Conservation (phyloP, 2,797 vertebrate genomes). For the Neosalanx taihuensis region DNA sequence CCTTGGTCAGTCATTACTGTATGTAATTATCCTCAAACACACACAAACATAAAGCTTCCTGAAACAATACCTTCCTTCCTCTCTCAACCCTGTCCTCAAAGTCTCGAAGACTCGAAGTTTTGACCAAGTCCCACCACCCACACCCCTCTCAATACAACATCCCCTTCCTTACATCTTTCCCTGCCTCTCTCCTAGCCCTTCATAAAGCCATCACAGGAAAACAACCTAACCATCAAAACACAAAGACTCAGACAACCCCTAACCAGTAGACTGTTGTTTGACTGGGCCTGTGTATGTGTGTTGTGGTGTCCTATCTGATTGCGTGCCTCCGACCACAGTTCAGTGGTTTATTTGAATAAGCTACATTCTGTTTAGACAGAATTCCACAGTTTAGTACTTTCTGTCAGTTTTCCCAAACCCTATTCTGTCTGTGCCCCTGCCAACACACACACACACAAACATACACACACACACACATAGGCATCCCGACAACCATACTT, state of each 20-base stretch:
- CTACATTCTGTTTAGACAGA: slow-evolving; percentile 56
- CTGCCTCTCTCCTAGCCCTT: slow-evolving; percentile 10
- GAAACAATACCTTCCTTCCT: background rate
- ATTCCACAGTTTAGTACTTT: slow-evolving; percentile 55
- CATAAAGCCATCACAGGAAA: slow-evolving; percentile 23
- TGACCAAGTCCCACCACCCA: slow-evolving; percentile 18
- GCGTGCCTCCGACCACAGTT: slow-evolving; percentile 41
- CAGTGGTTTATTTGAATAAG: slow-evolving; percentile 62
- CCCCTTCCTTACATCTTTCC: background rate
- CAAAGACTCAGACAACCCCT: slow-evolving; percentile 22
- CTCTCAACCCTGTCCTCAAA: background rate
- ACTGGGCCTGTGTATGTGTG: slow-evolving; percentile 19
- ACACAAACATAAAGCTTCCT: slow-evolving; percentile 1
- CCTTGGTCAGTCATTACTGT: slow-evolving; percentile 51
- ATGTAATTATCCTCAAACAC: slow-evolving; percentile 43
- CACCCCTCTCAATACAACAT: slow-evolving; percentile 13
- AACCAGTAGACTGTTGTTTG: slow-evolving; percentile 22
- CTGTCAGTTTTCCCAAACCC: slow-evolving; percentile 53
- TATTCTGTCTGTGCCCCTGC: slow-evolving; percentile 34
- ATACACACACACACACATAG: slow-evolving; percentile 29
- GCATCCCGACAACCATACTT: slow-evolving; percentile 25
- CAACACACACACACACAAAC: slow-evolving; percentile 52
- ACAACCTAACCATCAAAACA: slow-evolving; percentile 23
- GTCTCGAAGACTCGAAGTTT: too few species aligned
- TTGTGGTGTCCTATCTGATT: slow-evolving; percentile 44